phyloP scores from a whole-genome alignment of 2,888 invertebrate species.

The Lochmaea crataegi region DNA sequence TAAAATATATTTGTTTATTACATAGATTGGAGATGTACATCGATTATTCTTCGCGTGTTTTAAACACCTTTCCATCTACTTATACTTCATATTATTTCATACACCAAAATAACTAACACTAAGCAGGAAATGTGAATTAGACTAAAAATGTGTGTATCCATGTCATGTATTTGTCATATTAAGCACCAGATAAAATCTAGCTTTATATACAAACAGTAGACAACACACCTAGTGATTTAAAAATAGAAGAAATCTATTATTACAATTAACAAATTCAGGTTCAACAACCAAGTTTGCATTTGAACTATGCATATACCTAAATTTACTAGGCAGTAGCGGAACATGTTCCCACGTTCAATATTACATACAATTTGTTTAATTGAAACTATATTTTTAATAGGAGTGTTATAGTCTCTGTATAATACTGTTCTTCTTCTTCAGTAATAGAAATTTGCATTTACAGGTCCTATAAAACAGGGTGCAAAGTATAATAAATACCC shows the following conservation, averaged over 20 bases:
- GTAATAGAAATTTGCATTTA: too few species aligned
- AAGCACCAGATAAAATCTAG: background rate
- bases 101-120: background rate
- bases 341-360: conserved; percentile 1
- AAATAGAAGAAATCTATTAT: conserved; percentile 25
- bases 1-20: too few species aligned
- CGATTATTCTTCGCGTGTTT: too few species aligned
- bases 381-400: background rate
- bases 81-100: background rate
- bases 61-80: too few species aligned
- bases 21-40: too few species aligned
- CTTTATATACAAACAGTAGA: background rate
- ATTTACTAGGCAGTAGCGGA: conserved; percentile 1
- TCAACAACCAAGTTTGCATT: conserved; percentile 35
- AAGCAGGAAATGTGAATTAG: background rate
- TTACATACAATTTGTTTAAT: background rate
- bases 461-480: too few species aligned
- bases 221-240: background rate
- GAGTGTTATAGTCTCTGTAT: too few species aligned
- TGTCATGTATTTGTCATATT: background rate
- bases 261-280: conserved; percentile 34
- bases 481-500: too few species aligned
- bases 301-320: background rate
- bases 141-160: background rate
- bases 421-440: too few species aligned